Evolutionary conservation across 2,888 invertebrate genomes (phyloP), one percentile per base, ranked within the genome.

Genomic region (Microplitis deprimator): DNA sequence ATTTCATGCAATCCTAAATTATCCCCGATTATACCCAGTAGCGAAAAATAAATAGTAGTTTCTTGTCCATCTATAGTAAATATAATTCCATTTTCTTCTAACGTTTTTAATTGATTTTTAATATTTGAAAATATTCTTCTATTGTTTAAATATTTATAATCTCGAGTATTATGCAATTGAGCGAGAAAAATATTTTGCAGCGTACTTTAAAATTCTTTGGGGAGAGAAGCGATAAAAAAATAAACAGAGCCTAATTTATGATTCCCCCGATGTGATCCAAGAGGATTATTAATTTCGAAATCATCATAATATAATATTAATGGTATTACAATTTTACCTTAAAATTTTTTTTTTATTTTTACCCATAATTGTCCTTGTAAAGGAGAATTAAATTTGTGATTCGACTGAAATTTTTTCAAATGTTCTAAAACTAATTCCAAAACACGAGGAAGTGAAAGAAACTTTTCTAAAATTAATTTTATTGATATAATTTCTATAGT

Each of bases 221-320:
- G 59, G 59, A 59, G 59, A 59, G 59, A 59, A 59, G 59, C 59
- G 59, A 59, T 59, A 59, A 59, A 59, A n/a, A 59, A 59, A 59
- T 59, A 59, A 59, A 59, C 59, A 8, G 59, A 59, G 59, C 59
- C 59, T 59, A 59, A 59, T 59, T 59, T 59, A 59, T 59, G n/a
- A 59, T 59, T 59, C 59, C 59, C 8, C n/a, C 59, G 59, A 8
- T 59, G 59, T n/a, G 59, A 59, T 59, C n/a, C 59, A 59, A 59
- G 59, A 59, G n/a, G 59, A 29, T 29, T 29, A 4, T 29, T 29
- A 29, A 29, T 29, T 29, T 29, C 29, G 29, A 29, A 29, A 29
- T 59, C 59, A n/a, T 59, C 59, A n/a, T 59, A 59, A 59, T 59
- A 59, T 59, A 59, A 59, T 59, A 59, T 59, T 59, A 59, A n/a